These are phyloP conservation scores for Seriola aureovittata DNA, from an alignment of 2,113 vertebrate genomes.

Conservation along the genomic window DNA sequence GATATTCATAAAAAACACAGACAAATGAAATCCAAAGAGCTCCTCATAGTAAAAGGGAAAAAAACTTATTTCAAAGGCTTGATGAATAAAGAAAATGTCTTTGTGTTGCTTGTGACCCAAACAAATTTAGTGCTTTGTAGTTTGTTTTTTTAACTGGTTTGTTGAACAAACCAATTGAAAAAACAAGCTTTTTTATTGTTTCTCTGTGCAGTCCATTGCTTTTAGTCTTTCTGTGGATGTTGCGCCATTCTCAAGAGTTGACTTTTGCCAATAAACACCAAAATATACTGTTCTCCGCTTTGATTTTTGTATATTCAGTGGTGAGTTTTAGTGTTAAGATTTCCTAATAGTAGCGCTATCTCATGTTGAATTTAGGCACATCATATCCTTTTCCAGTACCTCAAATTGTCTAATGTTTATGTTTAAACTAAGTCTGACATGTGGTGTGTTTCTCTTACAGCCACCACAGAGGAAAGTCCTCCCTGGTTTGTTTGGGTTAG, in stretches of 20 bases:
- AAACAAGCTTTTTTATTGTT: neutral
- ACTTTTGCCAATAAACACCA: neutral
- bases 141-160: neutral
- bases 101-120: neutral
- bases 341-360: constrained; percentile 41
- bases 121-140: neutral
- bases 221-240: neutral
- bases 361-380: constrained; percentile 42
- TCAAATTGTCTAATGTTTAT: constrained; percentile 76
- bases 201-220: neutral
- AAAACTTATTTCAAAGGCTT: neutral
- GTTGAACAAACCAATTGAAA: neutral
- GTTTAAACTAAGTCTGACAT: constrained; percentile 73
- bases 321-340: constrained; percentile 19
- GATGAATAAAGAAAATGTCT: neutral
- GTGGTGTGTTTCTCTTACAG: constrained; percentile 73
- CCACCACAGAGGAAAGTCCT: constrained; percentile 74
- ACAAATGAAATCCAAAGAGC: neutral
- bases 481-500: constrained; percentile 80
- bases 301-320: neutral
- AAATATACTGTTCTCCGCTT: constrained; percentile 3
- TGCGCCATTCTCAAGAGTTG: neutral
- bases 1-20: neutral
- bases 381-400: constrained; percentile 63
- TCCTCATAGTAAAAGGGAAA: neutral